Percentiles rank a stretch among this genome's conserved stretches.
Conservation (phyloP, 2,113 vertebrate species). For the Osmerus mordax region DNA sequence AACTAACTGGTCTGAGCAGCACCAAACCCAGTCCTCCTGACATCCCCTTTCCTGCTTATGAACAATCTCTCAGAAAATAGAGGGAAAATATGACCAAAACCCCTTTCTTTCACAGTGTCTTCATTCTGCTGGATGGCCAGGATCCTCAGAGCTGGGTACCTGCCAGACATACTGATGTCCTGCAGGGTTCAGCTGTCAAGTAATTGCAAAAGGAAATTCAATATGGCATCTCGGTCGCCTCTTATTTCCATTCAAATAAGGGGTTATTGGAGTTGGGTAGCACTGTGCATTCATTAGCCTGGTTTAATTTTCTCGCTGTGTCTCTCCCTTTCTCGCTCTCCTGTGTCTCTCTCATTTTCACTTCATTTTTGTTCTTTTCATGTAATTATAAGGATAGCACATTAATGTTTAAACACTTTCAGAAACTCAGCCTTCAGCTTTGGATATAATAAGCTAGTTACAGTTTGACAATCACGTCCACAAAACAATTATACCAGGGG, state of each 20-base stretch:
- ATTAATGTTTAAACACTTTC: neutral
- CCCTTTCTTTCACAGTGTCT: conserved; percentile 20
- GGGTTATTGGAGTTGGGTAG: conserved; percentile 49
- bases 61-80: too few species aligned
- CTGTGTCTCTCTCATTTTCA: neutral
- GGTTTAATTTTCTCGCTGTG: conserved; percentile 36
- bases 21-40: too few species aligned
- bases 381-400: neutral
- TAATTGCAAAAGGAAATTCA: conserved; percentile 53
- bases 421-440: neutral
- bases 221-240: conserved; percentile 48
- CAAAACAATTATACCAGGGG: neutral
- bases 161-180: conserved; percentile 47
- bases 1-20: too few species aligned
- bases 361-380: neutral
- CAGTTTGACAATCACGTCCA: neutral
- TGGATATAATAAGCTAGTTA: neutral
- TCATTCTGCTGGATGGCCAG: conserved; percentile 17
- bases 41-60: too few species aligned
- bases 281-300: conserved; percentile 43
- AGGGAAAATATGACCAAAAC: neutral
- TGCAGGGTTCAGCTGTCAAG: conserved; percentile 40
- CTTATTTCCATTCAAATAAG: conserved; percentile 63
- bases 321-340: conserved; percentile 6
- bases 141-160: conserved; percentile 32